Conservation (phyloP, 2,888 invertebrate species). For the Ctenicera cuprea region DNA sequence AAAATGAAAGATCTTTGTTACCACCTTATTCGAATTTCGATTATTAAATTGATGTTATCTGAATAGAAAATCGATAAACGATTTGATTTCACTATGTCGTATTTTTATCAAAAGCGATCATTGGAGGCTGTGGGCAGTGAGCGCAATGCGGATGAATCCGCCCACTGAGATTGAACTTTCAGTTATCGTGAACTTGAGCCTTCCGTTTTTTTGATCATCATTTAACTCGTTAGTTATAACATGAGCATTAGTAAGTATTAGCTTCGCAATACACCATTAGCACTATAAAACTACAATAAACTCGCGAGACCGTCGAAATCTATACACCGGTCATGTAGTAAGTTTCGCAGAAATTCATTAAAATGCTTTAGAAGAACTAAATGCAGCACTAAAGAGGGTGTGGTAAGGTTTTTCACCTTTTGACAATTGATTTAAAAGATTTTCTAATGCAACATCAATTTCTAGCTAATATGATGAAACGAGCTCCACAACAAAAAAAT, state of each 20-base stretch:
- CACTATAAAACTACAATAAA: background rate
- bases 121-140: slow-evolving; percentile 36
- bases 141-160: slow-evolving; percentile 50
- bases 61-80: slow-evolving; percentile 4
- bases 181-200: slow-evolving; percentile 51
- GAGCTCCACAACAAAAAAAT: no score
- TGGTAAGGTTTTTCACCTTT: slow-evolving; percentile 22
- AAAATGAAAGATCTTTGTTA: background rate
- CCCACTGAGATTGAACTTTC: slow-evolving; percentile 52
- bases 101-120: slow-evolving; percentile 23
- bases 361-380: slow-evolving; percentile 6
- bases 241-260: background rate
- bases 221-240: background rate
- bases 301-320: no score
- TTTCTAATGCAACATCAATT: no score
- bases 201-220: slow-evolving; percentile 38
- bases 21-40: background rate
- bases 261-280: background rate
- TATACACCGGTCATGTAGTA: slow-evolving; percentile 11
- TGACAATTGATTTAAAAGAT: no score
- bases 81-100: slow-evolving; percentile 23
- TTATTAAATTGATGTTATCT: background rate
- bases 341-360: slow-evolving; percentile 17
- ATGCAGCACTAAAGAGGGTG: background rate
- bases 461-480: no score